These are phyloP conservation scores for Megaustenia siamemsis DNA, from an alignment of 2,888 invertebrate species.

Conservation along the genomic window DNA sequence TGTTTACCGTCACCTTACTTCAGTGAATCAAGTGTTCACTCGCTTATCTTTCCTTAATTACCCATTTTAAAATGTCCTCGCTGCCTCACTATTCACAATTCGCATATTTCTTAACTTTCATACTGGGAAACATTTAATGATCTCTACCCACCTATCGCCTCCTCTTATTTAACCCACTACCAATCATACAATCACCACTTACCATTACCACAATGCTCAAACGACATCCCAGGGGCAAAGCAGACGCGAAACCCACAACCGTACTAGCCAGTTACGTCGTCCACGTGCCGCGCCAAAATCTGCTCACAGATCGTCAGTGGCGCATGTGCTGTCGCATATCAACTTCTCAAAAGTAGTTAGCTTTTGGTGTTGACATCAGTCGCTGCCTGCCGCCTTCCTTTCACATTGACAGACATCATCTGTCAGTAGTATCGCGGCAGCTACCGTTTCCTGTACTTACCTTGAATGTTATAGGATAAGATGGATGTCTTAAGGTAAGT, in stretches of 20 bases:
- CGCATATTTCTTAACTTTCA: too few relatives aligned
- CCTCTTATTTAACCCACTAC: too few relatives aligned
- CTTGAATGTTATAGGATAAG: neutral
- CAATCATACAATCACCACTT: too few relatives aligned
- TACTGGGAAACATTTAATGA: too few relatives aligned
- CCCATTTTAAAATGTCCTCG: too few relatives aligned
- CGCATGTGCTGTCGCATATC: neutral
- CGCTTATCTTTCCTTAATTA: too few relatives aligned
- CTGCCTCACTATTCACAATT: too few relatives aligned
- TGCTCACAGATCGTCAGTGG: neutral
- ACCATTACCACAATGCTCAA: too few relatives aligned
- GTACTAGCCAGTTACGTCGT: neutral
- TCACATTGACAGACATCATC: neutral
- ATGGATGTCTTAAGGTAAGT: neutral
- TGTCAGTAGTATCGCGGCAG: neutral
- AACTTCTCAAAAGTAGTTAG: neutral
- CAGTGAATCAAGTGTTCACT: too few relatives aligned
- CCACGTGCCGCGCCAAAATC: neutral
- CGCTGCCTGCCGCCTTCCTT: neutral
- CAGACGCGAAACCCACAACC: neutral
- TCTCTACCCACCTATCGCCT: too few relatives aligned
- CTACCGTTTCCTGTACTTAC: neutral
- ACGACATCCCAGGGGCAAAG: too few relatives aligned
- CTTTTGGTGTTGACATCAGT: slow-evolving; percentile 13
- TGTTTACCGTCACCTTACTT: too few relatives aligned